Evolutionary conservation across 2,888 invertebrate species (phyloP), one percentile per base, ranked within the genome.

Genomic region (Idaea dimidiata): DNA sequence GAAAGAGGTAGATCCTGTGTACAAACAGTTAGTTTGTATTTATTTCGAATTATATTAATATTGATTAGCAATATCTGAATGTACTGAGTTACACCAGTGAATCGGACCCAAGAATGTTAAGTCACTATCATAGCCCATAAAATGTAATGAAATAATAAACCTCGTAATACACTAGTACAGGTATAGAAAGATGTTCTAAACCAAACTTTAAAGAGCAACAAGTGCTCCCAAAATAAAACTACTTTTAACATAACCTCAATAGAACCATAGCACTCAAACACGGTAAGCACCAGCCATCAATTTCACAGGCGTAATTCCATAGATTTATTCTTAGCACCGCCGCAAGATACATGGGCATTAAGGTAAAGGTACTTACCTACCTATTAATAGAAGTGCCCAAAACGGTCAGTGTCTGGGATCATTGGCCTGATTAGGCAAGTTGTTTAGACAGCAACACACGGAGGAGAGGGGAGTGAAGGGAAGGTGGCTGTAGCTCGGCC

Each of bases 401-500:
- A 62, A 55, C 62, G 64, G 61, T 54, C 60, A 58, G 62, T 55
- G 63, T 31, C 54, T 54, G 71, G 66, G 80, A 77, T 72, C 80
- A 80, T 75, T 73, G 80, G 69, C 72, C 73, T 54, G 58, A 59
- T 60, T 59, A 59, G 60, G 43, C 64, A 61, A 65, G 14, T 7
- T 10, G 43, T 43, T 8, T 3, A 8, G 43, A 14, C 3, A 43
- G 43, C 14, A 65, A 67, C 66, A 62, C 64, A 62, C 64, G 64
- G 63, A 32, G 57, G 59, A 66, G 66, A 64, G 63, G 64, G 70
- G 66, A 62, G 54, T 62, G 63, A 60, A 80, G 80, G 80, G 82
- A 81, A 80, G 81, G 83, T 75, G 72, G 68, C 77, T 75, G 79
- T 10, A 43, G 43, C 43, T 14, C 82, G 78, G 87, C 89, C 89